Evolutionary conservation across 64 coral and sea anemone genomes (phyloP), one percentile per base, ranked within the genome.

Genomic region (Porites lutea): DNA sequence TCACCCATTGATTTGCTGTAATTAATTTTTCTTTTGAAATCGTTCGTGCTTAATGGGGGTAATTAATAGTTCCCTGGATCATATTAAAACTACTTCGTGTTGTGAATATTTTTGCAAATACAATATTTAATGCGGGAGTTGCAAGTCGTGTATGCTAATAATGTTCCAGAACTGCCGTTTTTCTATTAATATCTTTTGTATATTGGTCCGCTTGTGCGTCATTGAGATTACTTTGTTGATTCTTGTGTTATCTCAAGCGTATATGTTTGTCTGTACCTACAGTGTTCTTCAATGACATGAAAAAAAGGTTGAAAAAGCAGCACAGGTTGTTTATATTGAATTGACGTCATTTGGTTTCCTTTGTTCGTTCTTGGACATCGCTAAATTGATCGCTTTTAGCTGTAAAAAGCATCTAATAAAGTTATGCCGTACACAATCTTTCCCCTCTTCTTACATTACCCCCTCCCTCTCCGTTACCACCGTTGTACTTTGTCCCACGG

Each of bases 61-160:
- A 49, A 84, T 69, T 67, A 52, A 76, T 19, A 76, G 47, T 73
- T 73, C 12, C 12, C 48, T 73, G 71, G 6, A 14, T 65, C 44
- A 58, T 62, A 82, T 82, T 82, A 82, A 82, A 78, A 8, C 75
- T 54, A 16, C 48, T 60, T 82, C 20, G 14, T 65, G 58, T 65
- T 48, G 13, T 47, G 59, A 78, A 78, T 51, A 20, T 20, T 78
- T 10, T n/a, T 23, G 8, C 15, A 78, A 78, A 78, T 20, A 2
- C 79, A 48, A 82, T 64, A 82, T 82, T 47, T 82, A 6, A 20
- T 27, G 4, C 52, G 11, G 6, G 15, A 18, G 79, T 82, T 82
- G 37, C 65, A 21, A 37, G 27, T 37, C 27, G 27, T 37, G 48
- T 82, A 82, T 65, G 79, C 59, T 65, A 82, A 65, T 65, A 43